Evolutionary conservation across 2,113 vertebrate genomes (phyloP).

Genomic region (Octodon degus): DNA sequence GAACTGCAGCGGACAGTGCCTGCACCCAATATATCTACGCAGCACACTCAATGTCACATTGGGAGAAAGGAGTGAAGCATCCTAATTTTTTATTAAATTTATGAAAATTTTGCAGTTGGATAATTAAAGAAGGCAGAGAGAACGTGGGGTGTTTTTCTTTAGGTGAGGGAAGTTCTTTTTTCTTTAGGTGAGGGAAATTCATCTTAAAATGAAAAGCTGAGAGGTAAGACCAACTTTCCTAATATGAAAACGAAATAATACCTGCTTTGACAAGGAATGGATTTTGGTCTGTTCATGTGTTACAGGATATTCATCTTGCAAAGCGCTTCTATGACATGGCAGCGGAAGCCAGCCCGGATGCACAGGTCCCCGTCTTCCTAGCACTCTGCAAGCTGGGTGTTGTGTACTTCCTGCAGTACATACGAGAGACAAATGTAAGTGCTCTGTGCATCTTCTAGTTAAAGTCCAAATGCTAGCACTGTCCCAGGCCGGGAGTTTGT

Average conservation of each 20-base stretch:
- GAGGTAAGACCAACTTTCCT: slow-evolving; percentile 25
- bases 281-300: slow-evolving; percentile 61
- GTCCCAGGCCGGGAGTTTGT: background rate
- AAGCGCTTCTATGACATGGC: slow-evolving; percentile 99
- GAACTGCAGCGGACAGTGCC: background rate
- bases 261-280: slow-evolving; percentile 40
- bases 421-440: slow-evolving; percentile 96
- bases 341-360: slow-evolving; percentile 97
- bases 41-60: background rate
- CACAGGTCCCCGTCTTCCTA: slow-evolving; percentile 97
- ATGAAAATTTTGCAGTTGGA: slow-evolving; percentile 18
- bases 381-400: slow-evolving; percentile 96
- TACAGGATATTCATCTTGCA: slow-evolving; percentile 97
- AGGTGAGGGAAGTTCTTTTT: slow-evolving; percentile 37
- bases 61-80: background rate
- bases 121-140: slow-evolving; percentile 48
- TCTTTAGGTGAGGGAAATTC: slow-evolving; percentile 6
- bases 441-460: background rate
- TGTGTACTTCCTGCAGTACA: slow-evolving; percentile 93
- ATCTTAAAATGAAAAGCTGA: slow-evolving; percentile 63
- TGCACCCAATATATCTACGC: background rate
- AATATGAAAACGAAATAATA: background rate
- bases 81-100: slow-evolving; percentile 1
- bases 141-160: background rate
- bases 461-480: background rate